These are phyloP conservation scores for Sebastolobus altivelis DNA, from an alignment of 2,797 vertebrate species.

Conservation along the genomic window DNA sequence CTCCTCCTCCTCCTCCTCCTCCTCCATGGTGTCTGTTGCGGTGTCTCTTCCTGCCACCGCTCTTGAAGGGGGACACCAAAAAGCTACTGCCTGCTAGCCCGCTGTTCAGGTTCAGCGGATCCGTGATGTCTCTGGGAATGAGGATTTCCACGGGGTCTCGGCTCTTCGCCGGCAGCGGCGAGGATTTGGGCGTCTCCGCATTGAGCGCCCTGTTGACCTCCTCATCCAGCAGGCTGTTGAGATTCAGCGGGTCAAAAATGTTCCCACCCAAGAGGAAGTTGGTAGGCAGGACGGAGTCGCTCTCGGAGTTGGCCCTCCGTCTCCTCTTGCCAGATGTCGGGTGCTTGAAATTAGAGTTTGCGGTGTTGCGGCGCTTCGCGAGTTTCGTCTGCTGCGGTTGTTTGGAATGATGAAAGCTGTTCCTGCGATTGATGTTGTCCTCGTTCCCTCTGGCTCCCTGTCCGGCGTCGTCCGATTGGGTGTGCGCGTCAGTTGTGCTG, in stretches of 20 bases:
- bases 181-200: conserved; percentile 95
- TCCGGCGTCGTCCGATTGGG: conserved; percentile 32
- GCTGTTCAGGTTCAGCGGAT: conserved; percentile 93
- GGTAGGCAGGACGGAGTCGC: conserved; percentile 92
- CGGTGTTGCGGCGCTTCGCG: conserved; percentile 88
- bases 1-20: conserved; percentile 27
- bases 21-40: conserved; percentile 90
- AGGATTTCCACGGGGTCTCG: conserved; percentile 94
- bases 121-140: conserved; percentile 94
- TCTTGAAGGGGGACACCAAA: conserved; percentile 86
- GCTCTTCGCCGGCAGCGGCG: conserved; percentile 90
- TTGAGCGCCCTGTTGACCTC: conserved; percentile 93
- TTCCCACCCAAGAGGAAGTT: conserved; percentile 95
- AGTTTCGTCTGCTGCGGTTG: conserved; percentile 77
- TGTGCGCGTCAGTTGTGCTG: conserved; percentile 34
- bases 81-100: conserved; percentile 84
- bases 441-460: conserved; percentile 59
- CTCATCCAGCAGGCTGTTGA: conserved; percentile 95
- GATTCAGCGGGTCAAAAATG: conserved; percentile 95
- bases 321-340: conserved; percentile 89
- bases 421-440: conserved; percentile 76
- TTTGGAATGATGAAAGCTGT: conserved; percentile 85
- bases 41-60: conserved; percentile 87
- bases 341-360: conserved; percentile 88
- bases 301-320: conserved; percentile 91